Evolutionary conservation across 2,888 invertebrate genomes (phyloP).

Genomic region (Portevinia maculata): DNA sequence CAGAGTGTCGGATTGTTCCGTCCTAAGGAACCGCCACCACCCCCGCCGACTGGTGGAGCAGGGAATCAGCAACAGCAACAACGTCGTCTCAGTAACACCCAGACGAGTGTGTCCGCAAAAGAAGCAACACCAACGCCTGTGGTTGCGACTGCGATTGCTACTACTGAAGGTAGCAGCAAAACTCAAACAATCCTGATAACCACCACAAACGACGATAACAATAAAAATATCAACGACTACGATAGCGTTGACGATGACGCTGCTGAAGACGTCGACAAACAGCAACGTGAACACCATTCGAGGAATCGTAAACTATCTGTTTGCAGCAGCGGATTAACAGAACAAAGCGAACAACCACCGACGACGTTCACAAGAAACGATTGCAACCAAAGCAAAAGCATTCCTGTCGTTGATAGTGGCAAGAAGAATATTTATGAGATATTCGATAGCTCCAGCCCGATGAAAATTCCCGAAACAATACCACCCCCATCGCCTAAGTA

Average conservation of each 20-base stretch:
- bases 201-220: conserved; percentile 84
- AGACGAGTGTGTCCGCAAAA: conserved; percentile 47
- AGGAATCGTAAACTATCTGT: conserved; percentile 70
- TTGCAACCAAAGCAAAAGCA: conserved; percentile 40
- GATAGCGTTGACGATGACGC: conserved; percentile 79
- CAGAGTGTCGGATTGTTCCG: conserved; percentile 77
- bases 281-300: conserved; percentile 32
- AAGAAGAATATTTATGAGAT: conserved; percentile 71
- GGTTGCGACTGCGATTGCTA: conserved; percentile 4
- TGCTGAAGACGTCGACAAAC: conserved; percentile 81
- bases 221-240: conserved; percentile 83
- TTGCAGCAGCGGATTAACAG: conserved; percentile 71
- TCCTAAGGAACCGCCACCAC: conserved; percentile 83
- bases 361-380: conserved; percentile 37
- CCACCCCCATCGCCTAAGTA: conserved; percentile 43
- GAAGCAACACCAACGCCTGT: conserved; percentile 64
- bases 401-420: conserved; percentile 52
- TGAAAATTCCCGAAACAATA: conserved; percentile 5
- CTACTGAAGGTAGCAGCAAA: conserved; percentile 68
- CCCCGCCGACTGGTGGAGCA: conserved; percentile 60
- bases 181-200: conserved; percentile 77
- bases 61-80: conserved; percentile 44
- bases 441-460: conserved; percentile 55
- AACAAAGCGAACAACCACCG: conserved; percentile 60
- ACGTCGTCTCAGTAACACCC: conserved; percentile 53